Percentiles rank a stretch among this genome's conserved stretches.
Evolutionary conservation across 2,113 vertebrate species (phyloP).

Genomic region (Choloepus hoffmanni): DNA sequence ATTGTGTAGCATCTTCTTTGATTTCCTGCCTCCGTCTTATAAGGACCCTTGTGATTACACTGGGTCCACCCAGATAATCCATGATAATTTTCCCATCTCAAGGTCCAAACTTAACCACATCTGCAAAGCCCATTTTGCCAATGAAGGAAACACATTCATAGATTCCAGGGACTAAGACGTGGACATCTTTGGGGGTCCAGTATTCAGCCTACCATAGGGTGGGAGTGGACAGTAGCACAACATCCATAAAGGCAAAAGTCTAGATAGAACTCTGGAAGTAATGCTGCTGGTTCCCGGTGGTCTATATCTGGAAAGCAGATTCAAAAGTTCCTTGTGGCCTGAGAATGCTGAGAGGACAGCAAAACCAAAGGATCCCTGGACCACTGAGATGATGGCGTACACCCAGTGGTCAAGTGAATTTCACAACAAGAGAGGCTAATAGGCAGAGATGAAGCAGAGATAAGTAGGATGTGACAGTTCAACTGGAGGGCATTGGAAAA

Average conservation of each 20-base stretch:
- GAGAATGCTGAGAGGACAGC: background rate
- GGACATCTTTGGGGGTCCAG: background rate
- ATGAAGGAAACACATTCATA: background rate
- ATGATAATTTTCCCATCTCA: background rate
- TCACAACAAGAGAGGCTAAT: no score
- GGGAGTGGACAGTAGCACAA: background rate
- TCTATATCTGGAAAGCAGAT: background rate
- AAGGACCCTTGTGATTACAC: background rate
- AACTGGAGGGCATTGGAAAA: no score
- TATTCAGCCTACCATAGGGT: background rate
- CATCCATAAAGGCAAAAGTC: background rate
- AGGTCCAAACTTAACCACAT: background rate
- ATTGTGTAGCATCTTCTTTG: background rate
- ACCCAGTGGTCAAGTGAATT: no score
- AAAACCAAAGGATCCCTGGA: background rate
- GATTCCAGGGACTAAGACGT: background rate
- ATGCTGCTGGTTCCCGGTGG: background rate
- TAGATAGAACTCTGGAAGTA: background rate
- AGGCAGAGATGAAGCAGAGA: no score
- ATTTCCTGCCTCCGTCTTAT: background rate
- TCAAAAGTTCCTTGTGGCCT: background rate
- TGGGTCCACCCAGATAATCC: background rate
- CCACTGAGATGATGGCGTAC: background rate
- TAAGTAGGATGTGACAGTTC: no score
- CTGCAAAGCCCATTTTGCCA: background rate